Evolutionary conservation across 2,797 vertebrate species (phyloP), one percentile per base, ranked within the genome.

Genomic region (Mormyrops attenuatus): DNA sequence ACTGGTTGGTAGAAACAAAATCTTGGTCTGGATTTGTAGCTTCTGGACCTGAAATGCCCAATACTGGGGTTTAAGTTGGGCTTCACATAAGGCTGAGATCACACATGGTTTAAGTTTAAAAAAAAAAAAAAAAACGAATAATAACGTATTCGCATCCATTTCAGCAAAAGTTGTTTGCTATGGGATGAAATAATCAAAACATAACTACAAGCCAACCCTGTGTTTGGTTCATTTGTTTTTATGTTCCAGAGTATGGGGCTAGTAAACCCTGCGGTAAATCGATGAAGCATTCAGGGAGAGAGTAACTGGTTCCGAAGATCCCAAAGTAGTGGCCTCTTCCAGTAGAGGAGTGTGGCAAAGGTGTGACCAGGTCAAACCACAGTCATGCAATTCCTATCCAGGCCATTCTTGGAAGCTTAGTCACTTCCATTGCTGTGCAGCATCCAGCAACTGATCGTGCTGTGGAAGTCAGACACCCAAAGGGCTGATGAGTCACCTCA

Each of bases 401-500:
- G 88, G 69, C 69, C 52, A 15, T 77, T 91, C 88, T 92, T 69
- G 66, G 89, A 93, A 49, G 90, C 93, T 80, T 80, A 91, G 88
- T 90, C 90, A 89, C 92, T 94, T 93, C 85, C 90, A 91, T 80
- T 44, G 73, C 73, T 44, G 66, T 52, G 91, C 91, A 91, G 91
- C 73, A 92, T 93, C 94, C 92, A 94, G 93, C 94, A 57, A 93
- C 90, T 90, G 92, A 91, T 60, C 88, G 26, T 69, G 50, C 85
- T 77, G 53, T 44, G 80, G 89, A 88, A 89, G n/a, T 93, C 92
- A 90, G 87, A 55, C 86, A 88, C 88, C 77, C 91, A 91, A 89
- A 88, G 86, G 87, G 91, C 8, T 50, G 17, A 82, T 94, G 93
- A 95, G 92, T 95, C 95, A 94, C 91, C 92, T 90, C 90, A 92